These are phyloP conservation scores for Drosophila nr. medialis DNA, from an alignment of 2,888 invertebrate species.

Conservation along the genomic window DNA sequence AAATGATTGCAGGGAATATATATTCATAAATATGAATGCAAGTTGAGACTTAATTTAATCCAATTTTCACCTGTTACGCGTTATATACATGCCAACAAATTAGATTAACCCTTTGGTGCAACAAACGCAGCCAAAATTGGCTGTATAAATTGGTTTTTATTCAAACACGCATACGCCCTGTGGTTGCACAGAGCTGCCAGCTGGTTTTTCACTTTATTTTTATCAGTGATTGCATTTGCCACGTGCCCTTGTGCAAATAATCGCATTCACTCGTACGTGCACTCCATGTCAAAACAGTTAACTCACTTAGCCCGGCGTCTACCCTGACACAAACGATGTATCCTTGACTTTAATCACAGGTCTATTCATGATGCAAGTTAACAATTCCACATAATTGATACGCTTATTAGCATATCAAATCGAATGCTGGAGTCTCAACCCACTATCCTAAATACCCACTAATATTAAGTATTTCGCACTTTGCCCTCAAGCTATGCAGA, in stretches of 20 bases:
- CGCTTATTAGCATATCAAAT: constrained; percentile 12
- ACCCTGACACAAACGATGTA: not conserved
- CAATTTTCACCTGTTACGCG: not conserved
- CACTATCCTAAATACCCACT: not conserved
- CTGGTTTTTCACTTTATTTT: not conserved
- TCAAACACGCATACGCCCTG: constrained; percentile 19
- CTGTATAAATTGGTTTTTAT: constrained; percentile 49
- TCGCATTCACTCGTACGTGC: constrained; percentile 44
- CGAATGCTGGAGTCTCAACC: constrained; percentile 3
- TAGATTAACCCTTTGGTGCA: constrained; percentile 4
- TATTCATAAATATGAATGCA: not conserved
- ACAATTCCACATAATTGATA: constrained; percentile 20
- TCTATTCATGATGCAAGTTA: constrained; percentile 28
- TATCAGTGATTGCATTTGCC: constrained; percentile 34
- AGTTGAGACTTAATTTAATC: not conserved
- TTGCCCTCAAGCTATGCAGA: constrained; percentile 9
- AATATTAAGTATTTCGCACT: constrained; percentile 23
- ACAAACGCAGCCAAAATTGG: constrained; percentile 31
- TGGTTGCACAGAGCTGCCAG: constrained; percentile 8
- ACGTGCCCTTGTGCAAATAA: constrained; percentile 51
- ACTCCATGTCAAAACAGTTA: constrained; percentile 69
- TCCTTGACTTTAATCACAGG: constrained; percentile 33
- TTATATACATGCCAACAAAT: not conserved
- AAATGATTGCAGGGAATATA: not conserved
- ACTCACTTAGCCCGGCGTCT: constrained; percentile 35